Conservation (phyloP, 2,113 vertebrate genomes). For the Nicator chloris region DNA sequence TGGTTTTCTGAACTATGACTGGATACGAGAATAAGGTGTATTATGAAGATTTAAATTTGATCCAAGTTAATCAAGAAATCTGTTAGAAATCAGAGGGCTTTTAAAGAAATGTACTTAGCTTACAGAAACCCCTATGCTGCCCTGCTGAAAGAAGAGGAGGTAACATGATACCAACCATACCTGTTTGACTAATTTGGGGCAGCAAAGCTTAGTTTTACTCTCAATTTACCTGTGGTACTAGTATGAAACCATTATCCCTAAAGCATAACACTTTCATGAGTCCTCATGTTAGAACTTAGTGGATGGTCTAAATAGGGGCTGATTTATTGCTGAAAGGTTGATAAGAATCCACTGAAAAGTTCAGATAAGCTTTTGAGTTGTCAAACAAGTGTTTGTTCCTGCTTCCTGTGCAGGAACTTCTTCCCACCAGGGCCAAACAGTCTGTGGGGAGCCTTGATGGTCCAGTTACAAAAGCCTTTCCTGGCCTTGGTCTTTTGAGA, state of each 20-base stretch:
- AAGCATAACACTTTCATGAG: background rate
- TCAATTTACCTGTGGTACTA: background rate
- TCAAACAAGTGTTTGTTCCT: background rate
- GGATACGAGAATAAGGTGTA: background rate
- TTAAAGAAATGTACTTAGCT: background rate
- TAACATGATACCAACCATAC: background rate
- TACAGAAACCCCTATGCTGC: background rate
- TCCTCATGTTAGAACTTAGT: background rate
- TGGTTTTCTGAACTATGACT: background rate
- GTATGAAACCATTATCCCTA: background rate
- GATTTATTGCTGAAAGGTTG: background rate
- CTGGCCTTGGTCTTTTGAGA: background rate
- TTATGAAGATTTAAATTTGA: background rate
- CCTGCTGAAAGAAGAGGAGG: background rate
- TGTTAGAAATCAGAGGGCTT: background rate
- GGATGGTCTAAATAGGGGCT: background rate
- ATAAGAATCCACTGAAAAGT: background rate
- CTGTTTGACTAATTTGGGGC: background rate
- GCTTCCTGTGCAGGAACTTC: background rate
- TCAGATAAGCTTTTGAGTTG: background rate
- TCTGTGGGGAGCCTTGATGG: background rate
- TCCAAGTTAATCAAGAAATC: background rate
- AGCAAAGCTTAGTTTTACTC: background rate
- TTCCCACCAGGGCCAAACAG: background rate
- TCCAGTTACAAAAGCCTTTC: background rate